Evolutionary conservation across 1,140 invertebrate species (phyloP).

Genomic region (Ceratosolen fusciceps): DNA sequence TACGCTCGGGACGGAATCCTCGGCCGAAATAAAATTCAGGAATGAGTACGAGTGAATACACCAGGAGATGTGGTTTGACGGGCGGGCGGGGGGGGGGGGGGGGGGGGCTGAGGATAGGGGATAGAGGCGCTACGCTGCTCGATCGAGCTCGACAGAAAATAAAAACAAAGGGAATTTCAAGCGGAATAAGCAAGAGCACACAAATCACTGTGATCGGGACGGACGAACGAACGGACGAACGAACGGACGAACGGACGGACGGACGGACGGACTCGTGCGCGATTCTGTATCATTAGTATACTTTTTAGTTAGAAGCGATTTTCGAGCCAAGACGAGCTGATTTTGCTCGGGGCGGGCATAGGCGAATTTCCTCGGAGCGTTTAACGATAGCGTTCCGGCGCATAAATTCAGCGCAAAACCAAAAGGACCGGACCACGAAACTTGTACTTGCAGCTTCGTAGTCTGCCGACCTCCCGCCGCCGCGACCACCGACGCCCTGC

Average conservation of each 20-base stretch:
- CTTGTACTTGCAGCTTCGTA: constrained; percentile 52
- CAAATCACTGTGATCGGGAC: not conserved
- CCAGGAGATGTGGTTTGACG: too few species aligned
- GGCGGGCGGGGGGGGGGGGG: too few species aligned
- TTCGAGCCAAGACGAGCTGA: not conserved
- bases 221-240: too few species aligned
- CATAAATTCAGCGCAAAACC: constrained; percentile 31
- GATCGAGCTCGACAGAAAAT: not conserved
- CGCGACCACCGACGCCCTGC: too few species aligned
- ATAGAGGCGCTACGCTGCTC: not conserved
- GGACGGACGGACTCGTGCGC: too few species aligned
- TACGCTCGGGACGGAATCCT: not conserved
- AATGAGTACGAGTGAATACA: too few species aligned
- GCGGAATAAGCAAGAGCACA: not conserved
- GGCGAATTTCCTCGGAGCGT: not conserved
- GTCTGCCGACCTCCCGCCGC: too few species aligned
- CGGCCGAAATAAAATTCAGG: too few species aligned
- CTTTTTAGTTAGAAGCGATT: constrained; percentile 8
- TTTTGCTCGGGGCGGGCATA: not conserved
- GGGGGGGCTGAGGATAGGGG: too few species aligned
- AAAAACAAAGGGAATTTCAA: not conserved
- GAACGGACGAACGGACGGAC: too few species aligned
- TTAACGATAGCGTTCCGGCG: constrained; percentile 9
- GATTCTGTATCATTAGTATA: constrained; percentile 4
- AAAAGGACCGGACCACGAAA: constrained; percentile 49